A percentile compares a stretch with the other conserved stretches of the same genome.
These are phyloP conservation scores for Plebejus melissa DNA, from an alignment of 2,888 invertebrate species.

Conservation along the genomic window DNA sequence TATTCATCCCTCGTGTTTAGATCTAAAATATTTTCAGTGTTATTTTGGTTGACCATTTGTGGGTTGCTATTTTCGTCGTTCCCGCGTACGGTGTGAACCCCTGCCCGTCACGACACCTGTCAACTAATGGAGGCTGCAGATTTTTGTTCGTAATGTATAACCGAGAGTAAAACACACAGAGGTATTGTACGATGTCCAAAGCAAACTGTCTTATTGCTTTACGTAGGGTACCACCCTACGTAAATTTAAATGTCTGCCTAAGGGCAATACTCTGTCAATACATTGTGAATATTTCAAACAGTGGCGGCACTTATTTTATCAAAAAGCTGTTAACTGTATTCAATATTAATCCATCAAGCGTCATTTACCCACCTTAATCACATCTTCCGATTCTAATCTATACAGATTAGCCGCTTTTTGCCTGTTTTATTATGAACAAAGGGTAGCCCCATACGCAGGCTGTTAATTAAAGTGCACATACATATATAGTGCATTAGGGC, in stretches of 20 bases:
- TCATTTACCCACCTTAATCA: background rate
- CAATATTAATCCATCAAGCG: background rate
- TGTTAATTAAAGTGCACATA: conserved; percentile 15
- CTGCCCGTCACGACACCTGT: conserved; percentile 7
- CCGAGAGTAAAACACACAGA: conserved; percentile 1
- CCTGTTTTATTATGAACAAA: conserved; percentile 18
- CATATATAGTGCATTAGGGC: conserved; percentile 17
- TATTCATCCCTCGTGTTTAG: background rate
- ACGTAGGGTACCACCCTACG: background rate
- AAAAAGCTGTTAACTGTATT: background rate
- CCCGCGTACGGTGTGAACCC: background rate
- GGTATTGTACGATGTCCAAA: background rate
- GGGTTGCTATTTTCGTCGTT: background rate
- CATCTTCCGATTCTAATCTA: background rate
- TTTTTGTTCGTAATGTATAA: background rate
- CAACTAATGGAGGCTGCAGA: background rate
- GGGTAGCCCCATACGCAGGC: conserved; percentile 18
- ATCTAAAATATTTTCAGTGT: conserved; percentile 7
- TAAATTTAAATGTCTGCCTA: no score
- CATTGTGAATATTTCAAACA: background rate
- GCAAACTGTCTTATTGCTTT: background rate
- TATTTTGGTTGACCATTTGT: conserved; percentile 2
- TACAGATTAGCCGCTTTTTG: background rate
- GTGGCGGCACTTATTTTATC: background rate
- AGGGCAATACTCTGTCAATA: background rate